Conservation (phyloP, 2,797 vertebrate genomes). For the Triplophysa bombifrons region DNA sequence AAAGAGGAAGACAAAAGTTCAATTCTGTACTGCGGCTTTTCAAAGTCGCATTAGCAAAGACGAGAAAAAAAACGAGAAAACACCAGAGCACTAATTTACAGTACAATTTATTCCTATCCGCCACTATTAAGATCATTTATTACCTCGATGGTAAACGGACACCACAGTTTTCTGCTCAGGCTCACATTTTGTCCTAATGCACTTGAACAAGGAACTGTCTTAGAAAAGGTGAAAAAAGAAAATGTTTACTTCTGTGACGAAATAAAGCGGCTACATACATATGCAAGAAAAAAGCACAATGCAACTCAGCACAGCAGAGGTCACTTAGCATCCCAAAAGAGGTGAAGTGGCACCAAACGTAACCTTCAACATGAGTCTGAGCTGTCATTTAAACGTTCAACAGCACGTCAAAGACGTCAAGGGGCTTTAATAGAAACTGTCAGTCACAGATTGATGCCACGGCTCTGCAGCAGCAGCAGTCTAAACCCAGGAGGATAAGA, state of each 20-base stretch:
- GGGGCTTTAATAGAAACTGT: conserved; percentile 52
- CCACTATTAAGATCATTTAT: conserved; percentile 17
- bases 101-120: background rate
- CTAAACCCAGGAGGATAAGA: conserved; percentile 30
- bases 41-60: conserved; percentile 4
- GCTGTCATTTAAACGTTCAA: conserved; percentile 50
- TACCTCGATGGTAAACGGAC: background rate
- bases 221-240: background rate
- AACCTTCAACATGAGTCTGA: conserved; percentile 40
- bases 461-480: conserved; percentile 25
- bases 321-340: conserved; percentile 40
- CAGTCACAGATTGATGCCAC: conserved; percentile 42
- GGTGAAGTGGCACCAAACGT: conserved; percentile 27
- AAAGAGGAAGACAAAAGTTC: conserved; percentile 18
- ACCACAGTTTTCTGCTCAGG: background rate
- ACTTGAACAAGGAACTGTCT: background rate
- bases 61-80: background rate
- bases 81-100: background rate
- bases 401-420: conserved; percentile 49
- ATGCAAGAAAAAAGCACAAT: conserved; percentile 27
- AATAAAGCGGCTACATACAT: conserved; percentile 38
- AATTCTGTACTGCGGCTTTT: conserved; percentile 2
- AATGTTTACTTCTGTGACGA: background rate
- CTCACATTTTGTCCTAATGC: background rate
- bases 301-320: background rate